phyloP scores from a whole-genome alignment of 2,113 vertebrate species.

The Oostethus manadensis region DNA sequence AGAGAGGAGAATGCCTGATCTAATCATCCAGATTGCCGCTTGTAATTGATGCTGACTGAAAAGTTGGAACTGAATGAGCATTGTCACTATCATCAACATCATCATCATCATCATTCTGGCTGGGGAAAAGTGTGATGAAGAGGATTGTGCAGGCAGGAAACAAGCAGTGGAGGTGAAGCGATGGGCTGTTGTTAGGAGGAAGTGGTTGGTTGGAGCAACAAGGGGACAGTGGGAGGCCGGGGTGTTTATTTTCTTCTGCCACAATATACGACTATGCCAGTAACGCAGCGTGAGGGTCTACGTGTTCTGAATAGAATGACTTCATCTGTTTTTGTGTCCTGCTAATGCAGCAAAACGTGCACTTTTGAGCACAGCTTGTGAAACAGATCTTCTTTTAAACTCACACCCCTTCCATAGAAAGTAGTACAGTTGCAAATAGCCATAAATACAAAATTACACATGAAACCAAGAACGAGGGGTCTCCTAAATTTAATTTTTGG shows the following conservation, averaged over 20 bases:
- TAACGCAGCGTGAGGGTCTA: constrained; percentile 3
- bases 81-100: background rate
- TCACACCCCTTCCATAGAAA: no score
- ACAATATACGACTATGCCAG: background rate
- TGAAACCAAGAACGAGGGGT: no score
- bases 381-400: constrained; percentile 1
- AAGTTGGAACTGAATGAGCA: constrained; percentile 29
- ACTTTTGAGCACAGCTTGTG: constrained; percentile 3
- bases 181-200: constrained; percentile 25
- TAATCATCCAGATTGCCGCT: constrained; percentile 39
- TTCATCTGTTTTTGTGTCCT: constrained; percentile 5
- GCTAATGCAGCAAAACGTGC: constrained; percentile 10
- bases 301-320: constrained; percentile 1
- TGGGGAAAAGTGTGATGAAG: constrained; percentile 13
- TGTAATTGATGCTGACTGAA: constrained; percentile 32
- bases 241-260: constrained; percentile 4
- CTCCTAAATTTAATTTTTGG: no score
- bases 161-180: constrained; percentile 19
- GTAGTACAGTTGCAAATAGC: no score
- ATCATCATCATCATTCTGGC: constrained; percentile 1
- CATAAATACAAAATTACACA: no score
- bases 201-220: constrained; percentile 13
- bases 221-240: background rate
- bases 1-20: constrained; percentile 32
- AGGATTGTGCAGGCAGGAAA: constrained; percentile 16